Base-by-base conservation (phyloP, 2,888 invertebrate species). In the Troilus luridus region DNA sequence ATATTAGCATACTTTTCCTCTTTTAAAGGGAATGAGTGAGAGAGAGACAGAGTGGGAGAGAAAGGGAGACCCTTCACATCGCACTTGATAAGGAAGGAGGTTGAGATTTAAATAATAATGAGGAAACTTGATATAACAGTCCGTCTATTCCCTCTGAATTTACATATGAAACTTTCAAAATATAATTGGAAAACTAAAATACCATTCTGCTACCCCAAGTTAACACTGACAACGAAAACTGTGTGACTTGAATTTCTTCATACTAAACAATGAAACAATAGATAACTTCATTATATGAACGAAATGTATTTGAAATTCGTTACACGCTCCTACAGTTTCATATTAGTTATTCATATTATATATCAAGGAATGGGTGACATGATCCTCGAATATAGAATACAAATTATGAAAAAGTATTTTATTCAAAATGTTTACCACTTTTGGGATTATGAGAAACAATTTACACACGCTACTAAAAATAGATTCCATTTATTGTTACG, bases 81-180 rank as follows among this genome's bases (percentile, higher is more conserved):
- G 62, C 19, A 62, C 27, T 41, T 88, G 27, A 90, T 77, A 77
- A 90, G 90, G 77, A 77, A 90, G 77, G 77, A 59, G 90, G 67
- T 11, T 27, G n/a, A 77, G 77, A 90, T 90, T 90, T 90, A 90
- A 90, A 90, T 90, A 77, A 90, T 90, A 90, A 90, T 90, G 90
- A 90, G 59, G 90, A 90, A 90, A 90, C 72, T 90, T 90, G 77
- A 90, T 77, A 90, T 90, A 90, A 77, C 90, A 90, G 72, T 90
- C n/a, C 41, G 72, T 21, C 77, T 54, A 90, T 90, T 58, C 67
- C 67, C n/a, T n/a, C 67, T 24, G 54, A 62, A 90, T 90, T 90
- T 90, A 90, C 90, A 90, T 90, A 90, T 90, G 90, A 90, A 90
- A 90, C 90, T 90, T 90, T 77, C 90, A 77, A 58, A 77, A 90